Percentiles rank a stretch among this genome's conserved stretches.
Evolutionary conservation across 1,140 invertebrate species (phyloP).

Genomic region (Tetragnatha versicolor): DNA sequence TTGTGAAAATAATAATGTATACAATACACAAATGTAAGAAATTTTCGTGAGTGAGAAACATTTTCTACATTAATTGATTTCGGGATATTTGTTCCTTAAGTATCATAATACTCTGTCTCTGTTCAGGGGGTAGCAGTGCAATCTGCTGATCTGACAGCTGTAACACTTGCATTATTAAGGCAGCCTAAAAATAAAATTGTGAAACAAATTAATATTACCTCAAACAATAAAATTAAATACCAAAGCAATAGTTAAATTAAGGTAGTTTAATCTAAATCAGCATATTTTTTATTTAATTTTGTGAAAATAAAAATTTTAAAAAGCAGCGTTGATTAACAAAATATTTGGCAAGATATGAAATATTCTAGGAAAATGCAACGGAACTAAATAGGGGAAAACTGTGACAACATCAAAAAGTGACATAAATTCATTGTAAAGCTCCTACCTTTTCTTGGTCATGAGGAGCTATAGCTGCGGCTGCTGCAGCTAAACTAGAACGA

Average conservation of each 20-base stretch:
- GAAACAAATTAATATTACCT: neutral
- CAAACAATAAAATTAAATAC: neutral
- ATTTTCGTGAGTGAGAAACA: too few relatives aligned
- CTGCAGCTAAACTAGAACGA: slow-evolving; percentile 28
- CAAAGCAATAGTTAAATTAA: neutral
- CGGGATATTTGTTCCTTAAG: slow-evolving; percentile 90
- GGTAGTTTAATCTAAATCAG: neutral
- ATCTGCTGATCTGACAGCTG: slow-evolving; percentile 98
- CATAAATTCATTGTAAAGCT: neutral
- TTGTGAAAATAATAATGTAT: too few relatives aligned
- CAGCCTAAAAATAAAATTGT: slow-evolving; percentile 71
- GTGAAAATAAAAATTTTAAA: too few relatives aligned
- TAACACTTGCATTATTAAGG: slow-evolving; percentile 97
- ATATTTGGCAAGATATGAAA: neutral
- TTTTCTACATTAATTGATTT: too few relatives aligned
- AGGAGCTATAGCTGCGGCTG: slow-evolving; percentile 42
- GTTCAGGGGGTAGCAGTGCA: slow-evolving; percentile 91
- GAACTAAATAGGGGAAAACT: too few relatives aligned
- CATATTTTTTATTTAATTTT: too few relatives aligned
- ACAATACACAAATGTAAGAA: too few relatives aligned
- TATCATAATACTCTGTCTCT: slow-evolving; percentile 94
- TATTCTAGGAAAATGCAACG: neutral
- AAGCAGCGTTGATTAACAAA: too few relatives aligned
- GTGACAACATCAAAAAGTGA: too few relatives aligned
- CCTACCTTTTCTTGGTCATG: slow-evolving; percentile 51